Conservation (phyloP, 2,797 vertebrate species). For the Esox masquinongy region DNA sequence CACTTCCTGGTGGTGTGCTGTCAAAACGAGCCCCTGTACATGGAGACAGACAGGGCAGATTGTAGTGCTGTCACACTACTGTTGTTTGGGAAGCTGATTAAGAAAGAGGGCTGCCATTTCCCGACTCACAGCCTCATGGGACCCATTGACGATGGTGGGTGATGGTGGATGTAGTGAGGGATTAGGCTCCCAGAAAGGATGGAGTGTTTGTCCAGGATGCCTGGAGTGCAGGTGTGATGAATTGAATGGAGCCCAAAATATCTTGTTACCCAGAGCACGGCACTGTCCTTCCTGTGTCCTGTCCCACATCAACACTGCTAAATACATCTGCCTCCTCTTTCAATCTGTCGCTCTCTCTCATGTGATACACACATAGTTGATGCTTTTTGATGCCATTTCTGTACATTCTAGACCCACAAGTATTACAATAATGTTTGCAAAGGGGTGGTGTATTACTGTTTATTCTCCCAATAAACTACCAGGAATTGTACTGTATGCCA, state of each 20-base stretch:
- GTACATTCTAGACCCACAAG: not conserved
- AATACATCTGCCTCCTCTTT: slow-evolving; percentile 5
- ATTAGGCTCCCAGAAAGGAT: not conserved
- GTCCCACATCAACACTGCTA: slow-evolving; percentile 52
- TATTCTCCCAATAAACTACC: too few species aligned
- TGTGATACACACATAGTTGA: not conserved
- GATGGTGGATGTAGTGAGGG: not conserved
- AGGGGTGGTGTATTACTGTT: too few species aligned
- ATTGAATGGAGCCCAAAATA: slow-evolving; percentile 47
- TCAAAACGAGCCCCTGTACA: not conserved
- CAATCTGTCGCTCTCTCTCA: not conserved
- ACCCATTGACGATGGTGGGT: not conserved
- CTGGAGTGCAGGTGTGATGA: slow-evolving; percentile 46
- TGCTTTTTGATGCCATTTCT: not conserved
- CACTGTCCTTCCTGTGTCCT: slow-evolving; percentile 65
- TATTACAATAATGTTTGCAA: not conserved
- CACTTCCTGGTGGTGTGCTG: slow-evolving; percentile 25
- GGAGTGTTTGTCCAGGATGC: not conserved
- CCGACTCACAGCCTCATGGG: slow-evolving; percentile 20
- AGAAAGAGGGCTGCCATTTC: slow-evolving; percentile 29
- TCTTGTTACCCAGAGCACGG: slow-evolving; percentile 37
- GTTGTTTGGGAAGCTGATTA: slow-evolving; percentile 16
- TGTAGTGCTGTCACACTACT: not conserved
- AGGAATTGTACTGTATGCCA: too few species aligned
- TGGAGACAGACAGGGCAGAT: slow-evolving; percentile 5